These are phyloP conservation scores for Poecile montanus DNA, from an alignment of 2,797 vertebrate species.

Conservation along the genomic window DNA sequence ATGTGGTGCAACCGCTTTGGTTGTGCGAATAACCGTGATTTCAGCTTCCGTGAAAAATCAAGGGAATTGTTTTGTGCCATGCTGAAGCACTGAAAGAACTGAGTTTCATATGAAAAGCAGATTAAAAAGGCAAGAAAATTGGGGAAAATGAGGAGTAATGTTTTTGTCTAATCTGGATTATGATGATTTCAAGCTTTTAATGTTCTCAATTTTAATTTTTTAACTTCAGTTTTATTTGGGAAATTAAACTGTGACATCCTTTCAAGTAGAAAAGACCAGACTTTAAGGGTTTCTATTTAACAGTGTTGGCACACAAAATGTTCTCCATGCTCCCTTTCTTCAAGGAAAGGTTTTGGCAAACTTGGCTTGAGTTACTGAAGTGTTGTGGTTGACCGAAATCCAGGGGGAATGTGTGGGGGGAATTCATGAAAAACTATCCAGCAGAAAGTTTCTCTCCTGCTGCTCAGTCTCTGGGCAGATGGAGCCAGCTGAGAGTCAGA, in stretches of 20 bases:
- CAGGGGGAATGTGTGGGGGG: background rate
- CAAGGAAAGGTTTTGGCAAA: background rate
- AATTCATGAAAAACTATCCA: background rate
- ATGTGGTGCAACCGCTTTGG: background rate
- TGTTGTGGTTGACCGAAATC: background rate
- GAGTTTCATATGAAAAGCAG: background rate
- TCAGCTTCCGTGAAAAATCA: constrained; percentile 5
- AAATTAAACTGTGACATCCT: background rate
- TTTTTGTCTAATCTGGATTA: background rate
- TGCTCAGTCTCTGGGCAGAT: background rate
- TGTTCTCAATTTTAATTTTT: background rate
- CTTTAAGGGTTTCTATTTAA: background rate
- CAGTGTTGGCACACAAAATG: background rate
- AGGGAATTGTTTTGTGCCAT: background rate
- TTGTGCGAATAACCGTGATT: background rate
- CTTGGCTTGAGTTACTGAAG: background rate
- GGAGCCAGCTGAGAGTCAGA: background rate
- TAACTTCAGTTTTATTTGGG: background rate
- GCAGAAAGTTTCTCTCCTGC: background rate
- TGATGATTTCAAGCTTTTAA: background rate
- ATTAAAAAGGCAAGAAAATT: background rate
- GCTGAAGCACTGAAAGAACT: background rate
- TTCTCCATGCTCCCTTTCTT: background rate
- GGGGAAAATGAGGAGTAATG: background rate
- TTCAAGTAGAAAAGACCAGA: background rate